Percentiles rank a stretch among this genome's conserved stretches.
phyloP scores from a whole-genome alignment of 2,797 vertebrate species.

The Pteronotus mesoamericanus region DNA sequence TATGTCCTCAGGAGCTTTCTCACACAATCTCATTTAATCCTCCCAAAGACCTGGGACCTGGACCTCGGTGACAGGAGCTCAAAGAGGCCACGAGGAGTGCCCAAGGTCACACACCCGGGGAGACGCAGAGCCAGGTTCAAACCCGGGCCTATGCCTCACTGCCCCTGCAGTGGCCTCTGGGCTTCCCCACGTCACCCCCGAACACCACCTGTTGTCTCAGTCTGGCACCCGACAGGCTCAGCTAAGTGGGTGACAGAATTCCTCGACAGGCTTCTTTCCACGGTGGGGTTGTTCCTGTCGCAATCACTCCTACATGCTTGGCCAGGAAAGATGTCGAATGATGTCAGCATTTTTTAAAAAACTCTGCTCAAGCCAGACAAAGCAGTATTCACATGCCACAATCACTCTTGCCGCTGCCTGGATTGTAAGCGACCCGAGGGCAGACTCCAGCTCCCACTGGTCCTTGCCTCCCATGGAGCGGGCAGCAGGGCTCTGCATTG shows the following conservation, averaged over 20 bases:
- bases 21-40: neutral
- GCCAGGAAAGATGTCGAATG: neutral
- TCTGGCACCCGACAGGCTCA: neutral
- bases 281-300: neutral
- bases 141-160: too few relatives aligned
- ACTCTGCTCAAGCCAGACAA: neutral
- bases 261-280: neutral
- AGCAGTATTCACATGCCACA: accelerated
- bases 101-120: neutral
- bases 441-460: neutral
- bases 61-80: neutral
- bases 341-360: neutral
- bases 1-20: neutral
- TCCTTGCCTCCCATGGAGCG: neutral
- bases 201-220: neutral
- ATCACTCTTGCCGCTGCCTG: neutral
- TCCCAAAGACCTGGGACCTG: neutral
- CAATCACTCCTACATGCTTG: neutral
- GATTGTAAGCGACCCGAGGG: neutral
- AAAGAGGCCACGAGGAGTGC: neutral
- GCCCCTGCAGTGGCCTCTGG: neutral
- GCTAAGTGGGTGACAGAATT: neutral
- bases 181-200: neutral
- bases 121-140: neutral
- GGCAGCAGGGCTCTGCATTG: neutral